phyloP scores from a whole-genome alignment of 2,888 invertebrate species.

The Adelognathus sp. region DNA sequence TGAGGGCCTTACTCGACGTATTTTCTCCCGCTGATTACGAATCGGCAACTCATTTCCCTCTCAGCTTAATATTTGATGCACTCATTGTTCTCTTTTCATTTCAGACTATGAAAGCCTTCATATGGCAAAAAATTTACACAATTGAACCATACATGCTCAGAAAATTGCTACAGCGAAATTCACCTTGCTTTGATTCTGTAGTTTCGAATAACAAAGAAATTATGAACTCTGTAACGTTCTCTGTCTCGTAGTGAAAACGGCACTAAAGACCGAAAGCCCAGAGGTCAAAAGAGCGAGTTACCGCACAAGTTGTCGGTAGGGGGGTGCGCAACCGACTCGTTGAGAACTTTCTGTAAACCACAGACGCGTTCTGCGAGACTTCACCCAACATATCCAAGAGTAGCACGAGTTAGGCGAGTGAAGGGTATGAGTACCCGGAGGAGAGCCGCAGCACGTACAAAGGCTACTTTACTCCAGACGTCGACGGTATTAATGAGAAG shows the following conservation, averaged over 20 bases:
- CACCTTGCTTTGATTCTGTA: neutral
- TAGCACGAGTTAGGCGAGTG: neutral
- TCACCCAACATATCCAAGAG: neutral
- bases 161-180: neutral
- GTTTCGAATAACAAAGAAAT: neutral
- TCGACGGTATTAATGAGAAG: slow-evolving; percentile 62
- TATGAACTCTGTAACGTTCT: neutral
- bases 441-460: slow-evolving; percentile 57
- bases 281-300: slow-evolving; percentile 56
- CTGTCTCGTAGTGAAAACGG: neutral
- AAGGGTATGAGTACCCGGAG: slow-evolving; percentile 21
- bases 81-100: too few relatives aligned
- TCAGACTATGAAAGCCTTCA: too few relatives aligned
- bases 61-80: too few relatives aligned
- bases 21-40: too few relatives aligned
- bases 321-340: neutral
- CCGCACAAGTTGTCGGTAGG: neutral
- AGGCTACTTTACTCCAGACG: slow-evolving; percentile 65
- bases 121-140: too few relatives aligned
- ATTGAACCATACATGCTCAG: too few relatives aligned
- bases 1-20: too few relatives aligned
- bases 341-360: slow-evolving; percentile 49
- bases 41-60: too few relatives aligned
- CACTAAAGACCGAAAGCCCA: slow-evolving; percentile 8
- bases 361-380: slow-evolving; percentile 57